phyloP scores from a whole-genome alignment of 1,140 invertebrate species.

The Agraylea sexmaculata region DNA sequence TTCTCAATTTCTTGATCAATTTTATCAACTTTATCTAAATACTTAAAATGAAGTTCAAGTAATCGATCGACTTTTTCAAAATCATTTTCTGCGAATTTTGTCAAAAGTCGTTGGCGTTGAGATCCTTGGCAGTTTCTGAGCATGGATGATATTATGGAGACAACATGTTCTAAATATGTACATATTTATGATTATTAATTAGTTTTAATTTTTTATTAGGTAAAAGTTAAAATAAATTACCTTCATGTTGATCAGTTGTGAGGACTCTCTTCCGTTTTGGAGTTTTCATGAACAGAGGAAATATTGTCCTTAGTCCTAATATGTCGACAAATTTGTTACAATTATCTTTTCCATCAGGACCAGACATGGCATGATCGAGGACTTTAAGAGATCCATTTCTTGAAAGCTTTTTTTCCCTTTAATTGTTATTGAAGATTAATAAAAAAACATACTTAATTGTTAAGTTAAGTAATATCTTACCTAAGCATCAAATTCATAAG shows the following conservation, averaged over 20 bases:
- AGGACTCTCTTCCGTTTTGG: conserved; percentile 81
- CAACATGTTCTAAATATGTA: conserved; percentile 68
- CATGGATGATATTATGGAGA: conserved; percentile 88
- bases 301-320: conserved; percentile 88
- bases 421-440: conserved; percentile 11
- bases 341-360: conserved; percentile 84
- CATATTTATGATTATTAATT: conserved; percentile 9
- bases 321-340: conserved; percentile 99
- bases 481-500: conserved; percentile 94
- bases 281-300: conserved; percentile 98
- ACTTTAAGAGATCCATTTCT: conserved; percentile 94
- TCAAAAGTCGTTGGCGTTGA: conserved; percentile 78
- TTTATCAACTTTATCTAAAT: conserved; percentile 83
- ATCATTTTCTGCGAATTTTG: conserved; percentile 97
- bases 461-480: conserved; percentile 29
- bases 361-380: conserved; percentile 89
- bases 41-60: conserved; percentile 95
- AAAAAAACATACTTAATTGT: conserved; percentile 6
- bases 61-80: conserved; percentile 96
- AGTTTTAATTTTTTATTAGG: conserved; percentile 1
- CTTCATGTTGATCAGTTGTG: conserved; percentile 85
- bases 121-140: conserved; percentile 82
- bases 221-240: conserved; percentile 30
- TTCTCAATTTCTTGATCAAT: conserved; percentile 69
- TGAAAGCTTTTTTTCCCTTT: conserved; percentile 91